A percentile compares a stretch with the other conserved stretches of the same genome.
These are phyloP conservation scores for Pseudochaenichthys georgianus DNA, from an alignment of 2,797 vertebrate genomes.

Conservation along the genomic window DNA sequence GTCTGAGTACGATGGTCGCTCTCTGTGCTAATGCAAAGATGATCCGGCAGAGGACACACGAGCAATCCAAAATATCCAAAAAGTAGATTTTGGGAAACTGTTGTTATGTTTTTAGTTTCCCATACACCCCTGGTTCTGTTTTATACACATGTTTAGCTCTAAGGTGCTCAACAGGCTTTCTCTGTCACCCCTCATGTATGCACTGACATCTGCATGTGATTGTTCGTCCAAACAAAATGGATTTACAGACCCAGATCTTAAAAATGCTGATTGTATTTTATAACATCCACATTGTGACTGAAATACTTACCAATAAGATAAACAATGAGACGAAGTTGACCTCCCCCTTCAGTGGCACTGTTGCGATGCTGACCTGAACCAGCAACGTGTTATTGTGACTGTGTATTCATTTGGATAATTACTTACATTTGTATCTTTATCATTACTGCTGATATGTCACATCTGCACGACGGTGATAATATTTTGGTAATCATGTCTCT, in stretches of 20 bases:
- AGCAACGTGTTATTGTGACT: not conserved
- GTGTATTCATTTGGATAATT: not conserved
- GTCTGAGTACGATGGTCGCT: not conserved
- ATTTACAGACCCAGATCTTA: not conserved
- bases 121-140: constrained; percentile 1
- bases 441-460: not conserved
- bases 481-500: not conserved
- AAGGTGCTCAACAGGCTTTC: constrained; percentile 9
- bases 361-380: not conserved
- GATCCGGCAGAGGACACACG: not conserved
- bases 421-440: not conserved
- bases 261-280: not conserved
- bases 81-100: constrained; percentile 10
- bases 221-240: constrained; percentile 7
- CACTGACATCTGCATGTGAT: constrained; percentile 24
- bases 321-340: not conserved
- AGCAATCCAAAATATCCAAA: constrained; percentile 7
- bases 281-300: not conserved
- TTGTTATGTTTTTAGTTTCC: constrained; percentile 18
- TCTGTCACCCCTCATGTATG: constrained; percentile 15
- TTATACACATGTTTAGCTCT: constrained; percentile 29
- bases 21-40: not conserved
- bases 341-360: not conserved
- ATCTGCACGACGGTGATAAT: not conserved
- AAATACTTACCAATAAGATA: not conserved